Base-by-base conservation (phyloP, 2,888 invertebrate genomes). In the Lapara coniferarum region DNA sequence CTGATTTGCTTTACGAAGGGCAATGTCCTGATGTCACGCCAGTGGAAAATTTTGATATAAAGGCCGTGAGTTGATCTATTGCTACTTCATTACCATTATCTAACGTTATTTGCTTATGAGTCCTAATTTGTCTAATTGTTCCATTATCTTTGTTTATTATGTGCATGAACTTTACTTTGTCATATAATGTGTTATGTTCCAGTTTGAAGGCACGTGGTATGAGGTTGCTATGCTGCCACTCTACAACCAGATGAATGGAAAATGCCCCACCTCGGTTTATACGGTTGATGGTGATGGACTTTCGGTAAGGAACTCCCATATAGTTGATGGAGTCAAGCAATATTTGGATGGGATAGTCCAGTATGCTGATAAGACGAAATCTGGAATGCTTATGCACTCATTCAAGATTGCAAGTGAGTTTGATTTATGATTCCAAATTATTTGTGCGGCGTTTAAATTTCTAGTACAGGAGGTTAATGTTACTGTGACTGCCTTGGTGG, bases 141-240 rank as follows among this genome's bases (percentile, higher is more conserved):
- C 49, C 16, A 63, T 49, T 16, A 19, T 63, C 7, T 13, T 6
- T 16, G 30, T 58, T 46, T 16, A 16, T 53, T 53, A 1, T 53
- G 14, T 53, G 2, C 16, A 5, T 16, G 10, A 16, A 8, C 8
- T 8, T 53, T 8, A 16, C 16, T 16, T 53, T 53, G n/a, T 6
- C 4, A n/a, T 16, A 53, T 0, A 8, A 37, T 37, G 37, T 53
- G 14, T 52, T 7, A 0, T 53, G 70, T 81, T 82, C 59, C 81
- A 94, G 94, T 94, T 93, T 78, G 75, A 92, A 73, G 95, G 95
- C 53, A 91, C 89, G 79, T 95, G 95, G 95, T 95, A 94, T 80
- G 95, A 95, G 83, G 89, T 90, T 16, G 93, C 94, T 77, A 89
- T 94, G 73, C 95, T 95, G 77, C 94, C 95, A 74, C 89, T 93